These are phyloP conservation scores for Alloscopus bannaensis DNA, from an alignment of 2,888 invertebrate genomes.

Conservation along the genomic window DNA sequence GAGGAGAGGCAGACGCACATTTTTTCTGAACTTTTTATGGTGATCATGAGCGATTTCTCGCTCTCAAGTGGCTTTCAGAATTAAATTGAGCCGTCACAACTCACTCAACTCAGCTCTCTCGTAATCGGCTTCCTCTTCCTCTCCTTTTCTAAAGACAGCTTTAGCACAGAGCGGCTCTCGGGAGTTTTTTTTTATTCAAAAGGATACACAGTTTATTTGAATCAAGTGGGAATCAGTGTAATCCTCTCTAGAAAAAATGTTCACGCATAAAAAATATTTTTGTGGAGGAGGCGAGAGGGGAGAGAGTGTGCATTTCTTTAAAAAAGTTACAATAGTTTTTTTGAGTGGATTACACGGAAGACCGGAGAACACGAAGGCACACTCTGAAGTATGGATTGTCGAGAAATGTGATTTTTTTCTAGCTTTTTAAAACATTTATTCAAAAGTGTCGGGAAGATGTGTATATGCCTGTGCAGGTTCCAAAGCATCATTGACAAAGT, in stretches of 20 bases:
- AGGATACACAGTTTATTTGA: no score
- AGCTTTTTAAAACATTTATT: background rate
- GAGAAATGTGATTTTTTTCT: background rate
- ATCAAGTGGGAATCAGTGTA: constrained; percentile 23
- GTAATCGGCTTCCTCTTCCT: constrained; percentile 20
- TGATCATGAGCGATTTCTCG: background rate
- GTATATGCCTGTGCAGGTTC: no score
- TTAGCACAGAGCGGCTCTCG: background rate
- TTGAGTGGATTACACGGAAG: background rate
- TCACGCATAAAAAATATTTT: background rate
- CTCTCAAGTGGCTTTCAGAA: constrained; percentile 12
- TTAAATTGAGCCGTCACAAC: constrained; percentile 49
- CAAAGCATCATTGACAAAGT: background rate
- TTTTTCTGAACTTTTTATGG: background rate
- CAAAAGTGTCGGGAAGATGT: background rate
- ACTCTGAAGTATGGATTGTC: no score
- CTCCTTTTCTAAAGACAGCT: background rate
- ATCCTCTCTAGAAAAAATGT: constrained; percentile 12
- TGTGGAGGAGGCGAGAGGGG: background rate
- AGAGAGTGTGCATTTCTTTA: background rate
- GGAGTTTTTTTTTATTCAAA: no score
- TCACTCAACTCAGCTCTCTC: constrained; percentile 1
- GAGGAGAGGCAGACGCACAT: background rate
- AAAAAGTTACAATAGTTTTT: background rate
- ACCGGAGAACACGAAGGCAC: no score